A percentile compares a stretch with the other conserved stretches of the same genome.
Conservation (phyloP, 1,140 invertebrate species). For the Anoplolepis gracilipes region DNA sequence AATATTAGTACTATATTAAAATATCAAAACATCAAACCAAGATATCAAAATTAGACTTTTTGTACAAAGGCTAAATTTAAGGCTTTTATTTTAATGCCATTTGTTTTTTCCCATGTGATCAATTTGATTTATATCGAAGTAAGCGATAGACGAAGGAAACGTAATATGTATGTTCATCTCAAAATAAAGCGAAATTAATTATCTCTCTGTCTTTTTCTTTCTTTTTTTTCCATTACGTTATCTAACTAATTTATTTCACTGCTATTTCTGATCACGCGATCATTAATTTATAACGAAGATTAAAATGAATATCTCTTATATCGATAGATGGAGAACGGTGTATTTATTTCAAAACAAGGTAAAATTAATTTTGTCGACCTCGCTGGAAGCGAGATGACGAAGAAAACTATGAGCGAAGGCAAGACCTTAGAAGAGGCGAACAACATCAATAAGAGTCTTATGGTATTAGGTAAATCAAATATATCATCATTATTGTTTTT, state of each 20-base stretch:
- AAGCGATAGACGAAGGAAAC: neutral
- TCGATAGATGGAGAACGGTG: slow-evolving; percentile 89
- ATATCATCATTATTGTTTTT: neutral
- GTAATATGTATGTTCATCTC: neutral
- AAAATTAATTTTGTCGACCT: slow-evolving; percentile 98
- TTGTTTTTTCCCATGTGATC: neutral
- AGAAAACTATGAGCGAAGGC: slow-evolving; percentile 96
- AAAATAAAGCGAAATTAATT: neutral
- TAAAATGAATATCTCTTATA: neutral
- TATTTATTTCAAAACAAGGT: slow-evolving; percentile 95
- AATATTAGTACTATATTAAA: neutral
- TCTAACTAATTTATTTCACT: neutral
- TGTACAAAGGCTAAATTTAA: neutral
- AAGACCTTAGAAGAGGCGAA: slow-evolving; percentile 97
- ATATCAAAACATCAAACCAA: neutral
- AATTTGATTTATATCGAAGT: neutral
- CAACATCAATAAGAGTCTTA: slow-evolving; percentile 98
- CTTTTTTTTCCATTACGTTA: neutral
- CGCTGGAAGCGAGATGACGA: slow-evolving; percentile 97
- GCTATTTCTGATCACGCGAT: neutral
- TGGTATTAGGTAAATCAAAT: slow-evolving; percentile 93
- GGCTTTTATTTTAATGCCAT: neutral
- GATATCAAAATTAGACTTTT: neutral
- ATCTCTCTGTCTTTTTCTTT: too few species aligned
- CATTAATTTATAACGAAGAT: neutral